Conservation (phyloP, 2,797 vertebrate species). For the Orestias chungarensis region DNA sequence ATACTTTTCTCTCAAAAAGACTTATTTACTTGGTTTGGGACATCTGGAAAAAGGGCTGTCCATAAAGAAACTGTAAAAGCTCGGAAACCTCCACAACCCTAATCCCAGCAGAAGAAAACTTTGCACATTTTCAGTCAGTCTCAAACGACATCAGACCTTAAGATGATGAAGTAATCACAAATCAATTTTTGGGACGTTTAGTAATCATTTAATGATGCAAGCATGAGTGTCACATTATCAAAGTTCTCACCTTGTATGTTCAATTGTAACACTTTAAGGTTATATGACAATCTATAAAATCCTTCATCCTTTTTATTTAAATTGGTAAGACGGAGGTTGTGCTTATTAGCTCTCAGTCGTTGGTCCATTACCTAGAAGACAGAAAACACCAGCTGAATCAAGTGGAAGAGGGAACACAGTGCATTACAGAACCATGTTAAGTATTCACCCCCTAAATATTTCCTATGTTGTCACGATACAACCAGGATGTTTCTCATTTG, state of each 20-base stretch:
- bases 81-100: too few relatives aligned
- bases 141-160: too few relatives aligned
- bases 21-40: too few relatives aligned
- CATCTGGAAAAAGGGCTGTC: too few relatives aligned
- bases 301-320: constrained; percentile 45
- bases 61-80: too few relatives aligned
- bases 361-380: constrained; percentile 35
- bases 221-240: constrained; percentile 20
- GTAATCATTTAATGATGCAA: not conserved
- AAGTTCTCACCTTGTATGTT: constrained; percentile 34
- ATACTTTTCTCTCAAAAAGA: too few relatives aligned
- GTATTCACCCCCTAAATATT: not conserved
- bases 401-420: not conserved
- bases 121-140: too few relatives aligned
- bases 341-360: fast-evolving
- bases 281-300: fast-evolving
- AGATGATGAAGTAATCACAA: not conserved
- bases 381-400: constrained; percentile 13
- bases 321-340: fast-evolving
- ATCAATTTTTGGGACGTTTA: not conserved
- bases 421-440: not conserved
- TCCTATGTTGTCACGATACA: not conserved
- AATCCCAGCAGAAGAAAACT: too few relatives aligned
- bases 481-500: not conserved
- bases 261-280: not conserved